phyloP scores from a whole-genome alignment of 2,797 vertebrate genomes.

The Phalanger gymnotis region DNA sequence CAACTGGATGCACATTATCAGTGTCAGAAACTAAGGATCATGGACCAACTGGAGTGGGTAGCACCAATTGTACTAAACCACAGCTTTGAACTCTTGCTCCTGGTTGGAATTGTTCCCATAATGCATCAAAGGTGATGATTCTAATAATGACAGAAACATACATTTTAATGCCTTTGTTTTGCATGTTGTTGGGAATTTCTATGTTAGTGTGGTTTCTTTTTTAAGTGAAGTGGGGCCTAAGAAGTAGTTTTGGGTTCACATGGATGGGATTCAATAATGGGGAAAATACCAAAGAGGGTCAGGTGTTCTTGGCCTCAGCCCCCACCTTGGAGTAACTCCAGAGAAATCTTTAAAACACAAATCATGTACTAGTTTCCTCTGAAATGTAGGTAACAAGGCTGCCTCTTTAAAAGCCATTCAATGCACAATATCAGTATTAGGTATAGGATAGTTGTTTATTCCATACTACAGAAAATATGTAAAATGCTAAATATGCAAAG shows the following conservation, averaged over 20 bases:
- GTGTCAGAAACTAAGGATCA: not conserved
- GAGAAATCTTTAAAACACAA: not conserved
- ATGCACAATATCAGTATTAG: not conserved
- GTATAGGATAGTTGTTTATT: not conserved
- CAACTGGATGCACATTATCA: not conserved
- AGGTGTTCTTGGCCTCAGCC: not conserved
- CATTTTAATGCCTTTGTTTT: not conserved
- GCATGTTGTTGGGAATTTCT: not conserved
- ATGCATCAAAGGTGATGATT: not conserved
- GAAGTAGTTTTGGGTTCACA: not conserved
- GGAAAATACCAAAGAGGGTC: not conserved
- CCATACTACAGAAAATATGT: not conserved
- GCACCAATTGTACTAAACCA: not conserved
- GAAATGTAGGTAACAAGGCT: not conserved
- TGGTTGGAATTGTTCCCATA: not conserved
- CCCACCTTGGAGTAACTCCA: not conserved
- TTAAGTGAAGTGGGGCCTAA: not conserved
- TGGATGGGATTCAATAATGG: not conserved
- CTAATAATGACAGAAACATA: not conserved
- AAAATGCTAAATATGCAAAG: not conserved
- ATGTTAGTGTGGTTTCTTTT: not conserved
- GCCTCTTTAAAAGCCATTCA: not conserved
- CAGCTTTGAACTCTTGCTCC: not conserved
- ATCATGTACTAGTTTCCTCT: not conserved
- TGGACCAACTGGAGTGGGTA: not conserved